These are phyloP conservation scores for Numenius phaeopus DNA, from an alignment of 2,797 vertebrate genomes.

Conservation along the genomic window DNA sequence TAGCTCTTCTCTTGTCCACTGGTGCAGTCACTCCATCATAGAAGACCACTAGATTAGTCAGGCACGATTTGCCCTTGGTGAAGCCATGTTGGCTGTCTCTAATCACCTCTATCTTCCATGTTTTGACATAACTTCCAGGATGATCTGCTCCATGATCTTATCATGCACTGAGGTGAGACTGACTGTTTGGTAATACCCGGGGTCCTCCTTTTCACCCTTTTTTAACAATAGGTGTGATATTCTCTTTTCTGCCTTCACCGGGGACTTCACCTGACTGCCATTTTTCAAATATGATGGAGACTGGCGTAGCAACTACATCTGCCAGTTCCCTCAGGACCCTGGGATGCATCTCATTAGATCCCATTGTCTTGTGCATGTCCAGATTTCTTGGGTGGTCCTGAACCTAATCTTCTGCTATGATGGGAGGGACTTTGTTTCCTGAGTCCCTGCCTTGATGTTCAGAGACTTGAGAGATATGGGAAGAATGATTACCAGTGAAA, in stretches of 20 bases:
- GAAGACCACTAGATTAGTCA: not conserved
- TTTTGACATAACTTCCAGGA: not conserved
- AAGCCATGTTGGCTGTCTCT: not conserved
- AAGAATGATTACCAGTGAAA: not conserved
- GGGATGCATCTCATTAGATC: not conserved
- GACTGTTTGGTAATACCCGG: not conserved
- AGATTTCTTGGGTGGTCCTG: not conserved
- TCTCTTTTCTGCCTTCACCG: not conserved
- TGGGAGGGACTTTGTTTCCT: not conserved
- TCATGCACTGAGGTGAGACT: not conserved
- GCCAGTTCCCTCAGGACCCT: not conserved
- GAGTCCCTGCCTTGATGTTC: not conserved
- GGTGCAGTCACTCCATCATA: not conserved
- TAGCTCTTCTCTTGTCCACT: not conserved
- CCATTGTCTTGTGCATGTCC: not conserved
- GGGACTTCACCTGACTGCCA: not conserved
- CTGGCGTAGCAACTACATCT: not conserved
- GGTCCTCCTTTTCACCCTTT: not conserved
- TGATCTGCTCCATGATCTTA: not conserved
- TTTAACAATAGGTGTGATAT: not conserved
- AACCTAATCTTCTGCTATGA: not conserved
- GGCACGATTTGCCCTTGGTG: not conserved
- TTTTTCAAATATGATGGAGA: not conserved
- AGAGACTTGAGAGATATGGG: not conserved
- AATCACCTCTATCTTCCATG: not conserved